Base-by-base conservation (phyloP, 2,113 vertebrate genomes). In the Muscicapa adusta region DNA sequence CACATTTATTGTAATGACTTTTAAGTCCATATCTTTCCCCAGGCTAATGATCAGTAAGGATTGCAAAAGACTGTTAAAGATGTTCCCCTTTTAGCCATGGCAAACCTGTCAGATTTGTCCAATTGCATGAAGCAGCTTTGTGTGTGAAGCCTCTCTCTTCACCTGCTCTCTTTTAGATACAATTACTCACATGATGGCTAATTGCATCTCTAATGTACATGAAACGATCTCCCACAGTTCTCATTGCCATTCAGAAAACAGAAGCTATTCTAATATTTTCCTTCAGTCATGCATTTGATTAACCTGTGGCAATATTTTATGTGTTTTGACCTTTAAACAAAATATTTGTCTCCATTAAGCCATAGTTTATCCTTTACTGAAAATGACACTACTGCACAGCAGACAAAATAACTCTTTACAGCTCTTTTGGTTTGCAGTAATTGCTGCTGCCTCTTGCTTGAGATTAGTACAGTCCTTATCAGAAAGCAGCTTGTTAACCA, bases 241-340 rank as follows among this genome's bases (percentile, higher is more conserved):
- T 91, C n/a, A 33, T 54, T 91, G 62, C 67, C 26, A 72, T 50
- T 68, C 42, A 81, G 48, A 53, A 66, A 78, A 82, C 26, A 70
- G 61, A 53, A 90, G 63, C 48, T 82, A 17, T 72, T 86, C 72
- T 72, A 42, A 12, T 48, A 38, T 80, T 83, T 93, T 90, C 63
- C 53, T 66, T 83, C 62, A 56, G 60, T 61, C 53, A 25, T 53
- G 43, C 48, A 45, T 91, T 88, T 84, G 63, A 83, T 90, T 93
- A 94, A 94, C 79, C 85, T 71, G 53, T 81, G 65, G 81, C 71
- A 80, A 31, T 91, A 92, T 92, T 91, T 92, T 53, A 12, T 53
- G 29, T 43, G 14, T 72, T 92, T 87, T 95, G 90, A 93, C 74
- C 91, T 95, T 94, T 95, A 91, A 96, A 76, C 62, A 85, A 89